Conservation (phyloP, 2,888 invertebrate species). For the Ennomos quercinarius region DNA sequence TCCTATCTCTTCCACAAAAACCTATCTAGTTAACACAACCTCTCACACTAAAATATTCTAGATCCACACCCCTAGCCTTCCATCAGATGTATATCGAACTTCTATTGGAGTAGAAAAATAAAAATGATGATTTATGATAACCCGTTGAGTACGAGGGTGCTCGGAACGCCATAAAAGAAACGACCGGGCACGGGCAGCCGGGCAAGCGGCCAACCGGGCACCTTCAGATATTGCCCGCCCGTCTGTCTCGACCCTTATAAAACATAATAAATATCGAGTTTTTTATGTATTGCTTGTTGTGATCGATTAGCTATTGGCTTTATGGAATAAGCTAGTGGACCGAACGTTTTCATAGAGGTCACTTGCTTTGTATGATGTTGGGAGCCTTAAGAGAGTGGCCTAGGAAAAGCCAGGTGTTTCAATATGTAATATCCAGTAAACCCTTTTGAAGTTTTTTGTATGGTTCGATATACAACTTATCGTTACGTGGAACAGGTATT, state of each 20-base stretch:
- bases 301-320: slow-evolving; percentile 26
- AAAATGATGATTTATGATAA: slow-evolving; percentile 58
- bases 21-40: slow-evolving; percentile 3
- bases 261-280: slow-evolving; percentile 34
- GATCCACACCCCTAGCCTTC: slow-evolving; percentile 27
- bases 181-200: slow-evolving; percentile 23
- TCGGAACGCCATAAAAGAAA: slow-evolving; percentile 48
- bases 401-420: no score
- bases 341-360: no score
- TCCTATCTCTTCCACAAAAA: no score
- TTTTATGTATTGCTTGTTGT: slow-evolving; percentile 30
- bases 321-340: not conserved
- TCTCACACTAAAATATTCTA: slow-evolving; percentile 25
- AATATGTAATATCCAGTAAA: no score
- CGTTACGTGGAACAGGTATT: no score
- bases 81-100: slow-evolving; percentile 36
- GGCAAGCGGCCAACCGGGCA: slow-evolving; percentile 6
- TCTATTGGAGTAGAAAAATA: slow-evolving; percentile 39
- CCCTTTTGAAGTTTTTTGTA: no score
- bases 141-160: slow-evolving; percentile 42
- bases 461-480: no score
- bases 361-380: no score
- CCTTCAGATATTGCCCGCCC: slow-evolving; percentile 39
- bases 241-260: slow-evolving; percentile 39
- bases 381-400: no score